Base-by-base conservation (phyloP, 2,888 invertebrate genomes). In the Pammene aurita region DNA sequence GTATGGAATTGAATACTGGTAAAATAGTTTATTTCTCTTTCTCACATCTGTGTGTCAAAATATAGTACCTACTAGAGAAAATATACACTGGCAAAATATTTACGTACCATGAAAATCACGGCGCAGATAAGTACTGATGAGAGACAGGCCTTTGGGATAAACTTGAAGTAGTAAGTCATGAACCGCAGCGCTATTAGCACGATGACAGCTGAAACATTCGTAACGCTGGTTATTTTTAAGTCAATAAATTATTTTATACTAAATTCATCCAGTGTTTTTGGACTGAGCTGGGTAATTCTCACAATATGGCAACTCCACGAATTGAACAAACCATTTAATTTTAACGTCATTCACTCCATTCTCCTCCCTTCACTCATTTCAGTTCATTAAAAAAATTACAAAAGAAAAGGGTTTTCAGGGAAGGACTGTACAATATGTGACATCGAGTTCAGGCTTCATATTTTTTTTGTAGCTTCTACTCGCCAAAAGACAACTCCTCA, bases 121-220 rank as follows among this genome's bases (percentile, higher is more conserved):
- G 98, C 98, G 75, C 96, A 95, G 72, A 98, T 97, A 73, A 98
- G 95, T 60, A 98, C 97, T 0, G 98, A 96, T 0, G 98, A 95
- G 35, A 99, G 93, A 0, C 97, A 95, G 0, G 98, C 94, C 80
- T 95, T 95, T 1, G 97, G 97, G 75, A 97, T 97, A 85, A 94
- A 97, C 85, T 95, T 96, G 87, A 98, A 98, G 81, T 96, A 96
- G 1, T 97, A 96, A 0, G 98, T 97, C 67, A 98, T 91, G 81
- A 97, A 96, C 73, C 95, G 95, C 60, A 98, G 88, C 0, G 98
- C 97, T 74, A 98, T 84, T 61, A 98, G 90, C 0, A 97, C 96
- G 78, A 98, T 94, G 41, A 94, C 87, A 10, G 97, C 98, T 96
- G 88, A 35, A 91, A 92, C 34, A 11, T 18, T 26, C 13, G 5